Conservation (phyloP, 2,888 invertebrate genomes). For the Drosophila neonasuta region DNA sequence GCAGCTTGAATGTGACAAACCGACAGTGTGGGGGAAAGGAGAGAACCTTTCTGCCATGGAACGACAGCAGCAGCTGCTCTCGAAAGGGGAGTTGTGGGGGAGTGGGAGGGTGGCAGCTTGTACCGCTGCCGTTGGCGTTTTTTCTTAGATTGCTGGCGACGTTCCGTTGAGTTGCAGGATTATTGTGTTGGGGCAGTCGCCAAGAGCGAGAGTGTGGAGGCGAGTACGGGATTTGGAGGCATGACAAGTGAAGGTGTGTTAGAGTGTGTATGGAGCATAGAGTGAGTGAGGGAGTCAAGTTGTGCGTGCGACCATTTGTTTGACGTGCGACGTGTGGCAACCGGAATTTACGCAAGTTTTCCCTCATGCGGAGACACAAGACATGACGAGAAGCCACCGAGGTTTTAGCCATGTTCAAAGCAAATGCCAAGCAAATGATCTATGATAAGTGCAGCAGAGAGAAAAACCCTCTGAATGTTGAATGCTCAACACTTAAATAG, state of each 20-base stretch:
- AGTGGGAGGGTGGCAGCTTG: slow-evolving; percentile 11
- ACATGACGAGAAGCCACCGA: slow-evolving; percentile 16
- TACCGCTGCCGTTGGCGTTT: slow-evolving; percentile 64
- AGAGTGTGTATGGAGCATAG: background rate
- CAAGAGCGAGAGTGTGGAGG: background rate
- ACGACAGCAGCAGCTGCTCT: slow-evolving; percentile 73
- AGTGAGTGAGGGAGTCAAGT: slow-evolving; percentile 4
- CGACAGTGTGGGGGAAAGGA: slow-evolving; percentile 25
- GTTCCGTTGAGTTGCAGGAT: slow-evolving; percentile 74
- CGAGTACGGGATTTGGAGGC: slow-evolving; percentile 3
- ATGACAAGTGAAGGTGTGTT: slow-evolving; percentile 14
- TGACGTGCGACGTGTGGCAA: slow-evolving; percentile 76
- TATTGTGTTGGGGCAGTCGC: slow-evolving; percentile 67
- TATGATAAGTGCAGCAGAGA: slow-evolving; percentile 52
- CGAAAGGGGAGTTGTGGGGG: slow-evolving; percentile 1
- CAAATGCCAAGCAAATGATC: slow-evolving; percentile 52
- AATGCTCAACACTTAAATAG: slow-evolving; percentile 19
- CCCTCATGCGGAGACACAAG: slow-evolving; percentile 17
- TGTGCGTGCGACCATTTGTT: slow-evolving; percentile 72
- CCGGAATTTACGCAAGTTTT: slow-evolving; percentile 69
- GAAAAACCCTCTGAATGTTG: slow-evolving; percentile 5
- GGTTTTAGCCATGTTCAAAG: slow-evolving; percentile 43
- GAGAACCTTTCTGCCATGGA: slow-evolving; percentile 12
- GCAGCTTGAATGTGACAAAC: slow-evolving; percentile 71
- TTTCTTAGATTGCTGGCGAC: slow-evolving; percentile 70